Base-by-base conservation (phyloP, 2,797 vertebrate species). In the Pipistrellus pygmaeus region DNA sequence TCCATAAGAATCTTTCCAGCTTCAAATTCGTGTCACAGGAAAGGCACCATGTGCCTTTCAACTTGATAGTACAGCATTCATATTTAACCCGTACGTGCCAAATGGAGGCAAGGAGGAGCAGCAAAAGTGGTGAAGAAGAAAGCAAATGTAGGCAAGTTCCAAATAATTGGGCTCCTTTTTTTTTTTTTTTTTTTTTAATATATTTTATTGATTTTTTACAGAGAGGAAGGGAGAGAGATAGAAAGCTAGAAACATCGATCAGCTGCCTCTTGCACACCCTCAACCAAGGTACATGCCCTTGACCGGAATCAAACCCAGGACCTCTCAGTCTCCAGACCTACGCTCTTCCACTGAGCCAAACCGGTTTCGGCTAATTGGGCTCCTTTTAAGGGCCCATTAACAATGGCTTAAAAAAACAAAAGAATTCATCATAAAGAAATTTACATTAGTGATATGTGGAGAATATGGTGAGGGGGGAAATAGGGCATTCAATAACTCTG, bases 1-100 rank as follows among this genome's bases (percentile, higher is more conserved):
- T 80, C 60, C 68, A 64, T 88, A 57, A 76, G 13, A 88, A 71
- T 48, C 73, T 76, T 85, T 91, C 75, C 18, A 93, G 53, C 48
- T 95, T 95, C 80, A 93, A 95, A 82, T 81, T 93, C 55, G 3
- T 32, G 32, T 90, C 48, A 85, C 1, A 88, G 60, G 35, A 75
- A 88, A 85, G 46, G 51, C 11, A 88, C 62, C 62, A 44, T 12
- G 44, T 51, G 72, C 15, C 46, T 51, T 83, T 51, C 44, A 57
- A 78, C 86, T 46, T 46, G 44, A 46, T 46, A 46, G 44, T 46
- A 41, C 38, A 41, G 38, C 38, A 90, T 78, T 94, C 46, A 75
- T n/a, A 44, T 78, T 73, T 92, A 90, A 93, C 32, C 23, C 21
- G 32, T 66, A 78, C n/a, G 55, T 77, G 46, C 35, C 46, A 53